Base-by-base conservation (phyloP, 2,888 invertebrate genomes). In the Proisotoma minuta region DNA sequence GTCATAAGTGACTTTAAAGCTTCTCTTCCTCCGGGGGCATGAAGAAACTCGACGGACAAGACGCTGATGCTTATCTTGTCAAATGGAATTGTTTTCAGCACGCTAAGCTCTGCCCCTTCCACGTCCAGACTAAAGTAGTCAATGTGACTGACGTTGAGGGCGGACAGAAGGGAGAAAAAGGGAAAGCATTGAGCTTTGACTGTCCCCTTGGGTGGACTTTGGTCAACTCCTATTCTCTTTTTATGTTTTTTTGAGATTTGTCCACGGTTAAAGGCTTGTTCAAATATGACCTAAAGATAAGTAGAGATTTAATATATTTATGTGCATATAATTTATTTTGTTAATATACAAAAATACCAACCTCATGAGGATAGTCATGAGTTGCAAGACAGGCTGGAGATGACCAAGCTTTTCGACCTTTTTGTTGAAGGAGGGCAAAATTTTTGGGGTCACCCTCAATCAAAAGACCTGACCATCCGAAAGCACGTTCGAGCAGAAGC, bases 401-500 rank as follows among this genome's bases (percentile, higher is more conserved):
- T 18, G 79, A 72, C 75, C 78, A 79, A 3, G 81, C 79, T 66
- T 77, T 79, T 40, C 82, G 74, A 58, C 80, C 77, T 67, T 81
- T 82, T 1, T 69, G 71, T 27, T 78, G 40, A 71, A 82, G 76
- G 53, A 77, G 73, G 3, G 75, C 75, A 72, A 80, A 81, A 70
- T 81, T 82, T 12, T 76, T 74, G 1, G 82, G 81, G 75, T 82
- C 81, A 3, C 79, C 81, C 73, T 82, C 82, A 53, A 82, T 78
- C 2, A 82, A 76, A 39, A 82, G 70, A 2, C 82, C 82, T 66
- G 8, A 40, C 82, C 82, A 82, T 40, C 77, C 78, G 5, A 77
- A 74, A 43, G 75, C 75, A 53, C 78, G 76, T 72, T 82, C 82
- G 57, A 82, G 76, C 63, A 77, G 78, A 15, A 82, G 75, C 1